Base-by-base conservation (phyloP, 2,888 invertebrate genomes). In the Polymixis flavicincta region DNA sequence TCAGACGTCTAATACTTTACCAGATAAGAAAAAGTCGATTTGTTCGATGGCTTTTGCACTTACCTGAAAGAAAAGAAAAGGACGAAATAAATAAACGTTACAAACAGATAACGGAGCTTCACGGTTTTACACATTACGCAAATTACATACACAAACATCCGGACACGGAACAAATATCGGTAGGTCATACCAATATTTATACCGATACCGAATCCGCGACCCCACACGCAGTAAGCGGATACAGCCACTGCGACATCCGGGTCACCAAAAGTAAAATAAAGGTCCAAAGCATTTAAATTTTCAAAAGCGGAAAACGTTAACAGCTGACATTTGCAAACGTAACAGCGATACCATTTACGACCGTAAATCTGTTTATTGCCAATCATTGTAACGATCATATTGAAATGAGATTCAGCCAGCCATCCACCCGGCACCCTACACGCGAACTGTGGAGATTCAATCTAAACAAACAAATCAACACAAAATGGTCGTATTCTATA, bases 391-490 rank as follows among this genome's bases (percentile, higher is more conserved):
- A 85, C 87, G 83, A 76, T 82, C 73, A 80, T 85, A 81, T 85
- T 82, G 82, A 78, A 84, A 84, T 75, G 82, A 80, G 80, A 85
- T 78, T 76, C 81, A 69, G 60, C 42, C 63, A 57, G 52, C 14
- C 61, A 78, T 52, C 67, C 71, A 77, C 68, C 59, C 42, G 78
- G 63, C 74, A 68, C 76, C 79, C 83, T 67, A 72, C 76, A 76
- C 73, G 72, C 72, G 70, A 75, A 74, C 75, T 64, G 45, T 76
- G 63, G 74, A 78, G 87, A 88, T 90, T 88, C 83, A 89, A 91
- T 91, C 87, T 86, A 89, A 90, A 90, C 89, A 90, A 90, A 91
- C 89, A 90, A 90, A 91, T 90, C 89, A 90, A 87, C 87, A 82
- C 78, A 86, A 85, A 87, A 88, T 87, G 86, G 78, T 84, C 85